Conservation (phyloP, 2,888 invertebrate genomes). For the Neuroscelio doddi region DNA sequence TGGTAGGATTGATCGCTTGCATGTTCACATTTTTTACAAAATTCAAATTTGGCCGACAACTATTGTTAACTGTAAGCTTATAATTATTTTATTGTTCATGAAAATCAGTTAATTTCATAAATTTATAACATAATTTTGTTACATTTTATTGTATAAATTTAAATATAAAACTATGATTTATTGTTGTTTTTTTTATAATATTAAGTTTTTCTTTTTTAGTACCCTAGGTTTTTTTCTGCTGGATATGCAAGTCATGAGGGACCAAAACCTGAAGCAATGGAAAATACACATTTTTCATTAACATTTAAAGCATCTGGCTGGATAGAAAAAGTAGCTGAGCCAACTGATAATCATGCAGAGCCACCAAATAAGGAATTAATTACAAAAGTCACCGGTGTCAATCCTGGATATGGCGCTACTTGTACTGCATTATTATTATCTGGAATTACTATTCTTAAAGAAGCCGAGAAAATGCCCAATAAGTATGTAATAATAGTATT, state of each 20-base stretch:
- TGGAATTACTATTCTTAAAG: slow-evolving; percentile 83
- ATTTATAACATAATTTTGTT: too few relatives aligned
- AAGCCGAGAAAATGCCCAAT: slow-evolving; percentile 83
- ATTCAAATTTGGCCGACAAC: slow-evolving; percentile 77
- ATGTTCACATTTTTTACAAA: slow-evolving; percentile 78
- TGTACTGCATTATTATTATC: slow-evolving; percentile 81
- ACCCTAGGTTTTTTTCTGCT: slow-evolving; percentile 81
- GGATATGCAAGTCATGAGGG: slow-evolving; percentile 81
- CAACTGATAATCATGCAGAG: slow-evolving; percentile 75
- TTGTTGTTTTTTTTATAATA: too few relatives aligned
- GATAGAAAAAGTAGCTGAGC: slow-evolving; percentile 76
- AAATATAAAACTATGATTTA: too few relatives aligned
- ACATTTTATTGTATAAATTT: too few relatives aligned
- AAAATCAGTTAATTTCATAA: not conserved
- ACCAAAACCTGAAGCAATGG: slow-evolving; percentile 77
- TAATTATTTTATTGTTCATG: not conserved
- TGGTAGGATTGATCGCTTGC: slow-evolving; percentile 74
- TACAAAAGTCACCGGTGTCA: slow-evolving; percentile 78
- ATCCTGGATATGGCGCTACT: slow-evolving; percentile 90
- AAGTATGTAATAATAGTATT: slow-evolving; percentile 78
- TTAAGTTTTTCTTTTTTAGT: slow-evolving; percentile 73
- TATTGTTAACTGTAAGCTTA: slow-evolving; percentile 79
- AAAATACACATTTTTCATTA: slow-evolving; percentile 78
- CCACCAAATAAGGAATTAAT: slow-evolving; percentile 79
- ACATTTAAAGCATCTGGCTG: slow-evolving; percentile 87